Conservation (phyloP, 2,797 vertebrate species). For the Heterohyrax brucei region DNA sequence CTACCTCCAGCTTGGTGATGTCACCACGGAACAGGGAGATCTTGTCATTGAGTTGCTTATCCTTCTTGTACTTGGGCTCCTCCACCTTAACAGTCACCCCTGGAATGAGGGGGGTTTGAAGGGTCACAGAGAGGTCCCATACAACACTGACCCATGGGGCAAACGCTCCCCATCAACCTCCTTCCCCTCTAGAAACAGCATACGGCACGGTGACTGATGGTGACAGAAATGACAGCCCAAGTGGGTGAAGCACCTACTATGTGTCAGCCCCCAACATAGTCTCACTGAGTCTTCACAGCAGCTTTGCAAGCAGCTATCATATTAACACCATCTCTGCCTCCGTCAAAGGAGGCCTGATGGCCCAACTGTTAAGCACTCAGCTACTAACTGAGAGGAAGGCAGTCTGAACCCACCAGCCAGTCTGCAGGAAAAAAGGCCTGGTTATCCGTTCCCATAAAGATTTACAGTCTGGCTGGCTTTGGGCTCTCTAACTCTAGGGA, state of each 20-base stretch:
- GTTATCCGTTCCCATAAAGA: neutral
- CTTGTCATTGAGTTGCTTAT: conserved; percentile 92
- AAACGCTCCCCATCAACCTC: neutral
- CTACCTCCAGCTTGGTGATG: conserved; percentile 96
- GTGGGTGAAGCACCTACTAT: neutral
- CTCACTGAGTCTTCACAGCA: neutral
- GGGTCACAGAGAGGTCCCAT: neutral
- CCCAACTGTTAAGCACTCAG: no score
- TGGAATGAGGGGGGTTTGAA: neutral
- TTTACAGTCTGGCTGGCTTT: no score
- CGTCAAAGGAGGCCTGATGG: no score
- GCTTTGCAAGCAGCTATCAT: neutral
- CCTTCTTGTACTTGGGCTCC: conserved; percentile 86
- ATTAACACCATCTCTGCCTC: no score
- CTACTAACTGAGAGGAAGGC: neutral
- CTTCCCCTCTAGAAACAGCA: neutral
- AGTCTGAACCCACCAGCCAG: neutral
- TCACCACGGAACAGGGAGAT: conserved; percentile 94
- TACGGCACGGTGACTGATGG: rapidly evolving
- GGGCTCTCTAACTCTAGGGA: no score
- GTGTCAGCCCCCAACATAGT: no score
- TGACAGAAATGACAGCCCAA: neutral
- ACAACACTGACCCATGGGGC: neutral
- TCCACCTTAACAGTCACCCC: conserved; percentile 78
- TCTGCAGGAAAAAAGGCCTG: no score